Base-by-base conservation (phyloP, 1,140 invertebrate genomes). In the Zaprionus vittiger region DNA sequence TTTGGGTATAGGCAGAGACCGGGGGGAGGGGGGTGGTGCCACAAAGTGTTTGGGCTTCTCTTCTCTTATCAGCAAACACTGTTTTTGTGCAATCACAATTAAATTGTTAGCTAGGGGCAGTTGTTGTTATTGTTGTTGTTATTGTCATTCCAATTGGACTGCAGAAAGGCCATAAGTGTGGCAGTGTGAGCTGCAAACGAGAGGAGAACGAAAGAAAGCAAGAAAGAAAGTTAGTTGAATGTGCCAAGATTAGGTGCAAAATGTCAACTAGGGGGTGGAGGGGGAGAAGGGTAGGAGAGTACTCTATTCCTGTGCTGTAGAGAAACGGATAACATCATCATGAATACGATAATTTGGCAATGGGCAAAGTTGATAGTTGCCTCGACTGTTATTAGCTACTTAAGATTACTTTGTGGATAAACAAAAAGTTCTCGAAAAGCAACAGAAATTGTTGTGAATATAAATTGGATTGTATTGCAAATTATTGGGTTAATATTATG, bases 101-200 rank as follows among this genome's bases (percentile, higher is more conserved):
- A 77, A 80, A 77, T 56, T 65, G 78, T 69, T 77, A 54, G 69
- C 60, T 68, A 56, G 28, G 54, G 69, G 74, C 77, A 80, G 64
- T 73, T 79, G 63, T 66, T 62, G 66, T 31, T 70, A 17, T 41
- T 56, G 28, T 52, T 71, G 67, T 47, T 70, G 28, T 56, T 62
- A 6, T 47, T 62, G 20, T 22, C 20, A 17, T 54, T 70, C 73
- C 72, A 74, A 69, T 63, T 75, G 66, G 54, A 77, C 55, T 76
- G 67, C 68, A 77, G 34, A 63, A 64, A 64, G 64, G 68, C 70
- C 70, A 77, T 73, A 73, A 65, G 70, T 77, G 69, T 73, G 75
- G 63, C 75, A 67, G 63, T 77, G 24, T 73, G 47, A 61, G 26
- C 74, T 77, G 62, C 67, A 73, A 49, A 55, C 38, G 20, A 63